These are phyloP conservation scores for Zeuzera pyrina DNA, from an alignment of 2,888 invertebrate species.

Conservation along the genomic window DNA sequence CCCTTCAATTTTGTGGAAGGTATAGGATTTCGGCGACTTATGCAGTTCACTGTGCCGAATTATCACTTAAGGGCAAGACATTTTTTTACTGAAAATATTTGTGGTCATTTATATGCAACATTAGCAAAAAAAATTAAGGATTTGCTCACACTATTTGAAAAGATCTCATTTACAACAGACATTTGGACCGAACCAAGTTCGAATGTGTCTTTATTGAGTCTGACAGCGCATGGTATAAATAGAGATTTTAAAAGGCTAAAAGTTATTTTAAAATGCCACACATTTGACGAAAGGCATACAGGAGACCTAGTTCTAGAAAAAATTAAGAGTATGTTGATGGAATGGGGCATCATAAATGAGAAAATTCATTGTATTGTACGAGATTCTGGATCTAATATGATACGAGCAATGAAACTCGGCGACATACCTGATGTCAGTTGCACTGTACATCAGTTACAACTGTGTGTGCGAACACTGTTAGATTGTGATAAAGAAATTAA, in stretches of 20 bases:
- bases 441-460: slow-evolving; percentile 19
- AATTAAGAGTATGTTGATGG: slow-evolving; percentile 14
- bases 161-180: slow-evolving; percentile 20
- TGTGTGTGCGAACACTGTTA: slow-evolving; percentile 15
- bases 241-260: slow-evolving; percentile 13
- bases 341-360: slow-evolving; percentile 17
- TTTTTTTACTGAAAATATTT: slow-evolving; percentile 16
- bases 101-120: slow-evolving; percentile 20
- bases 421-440: slow-evolving; percentile 18
- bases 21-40: slow-evolving; percentile 15
- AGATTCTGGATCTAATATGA: slow-evolving; percentile 18
- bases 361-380: slow-evolving; percentile 17
- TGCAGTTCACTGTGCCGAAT: slow-evolving; percentile 13
- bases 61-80: slow-evolving; percentile 15
- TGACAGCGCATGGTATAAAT: slow-evolving; percentile 17
- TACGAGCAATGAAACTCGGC: slow-evolving; percentile 18
- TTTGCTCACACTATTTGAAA: slow-evolving; percentile 17
- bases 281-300: slow-evolving; percentile 16
- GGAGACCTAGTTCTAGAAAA: slow-evolving; percentile 14
- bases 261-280: slow-evolving; percentile 18
- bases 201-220: slow-evolving; percentile 19
- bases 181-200: slow-evolving; percentile 20
- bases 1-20: slow-evolving; percentile 17
- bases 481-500: slow-evolving; percentile 17
- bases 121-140: slow-evolving; percentile 14